Base-by-base conservation (phyloP, 2,888 invertebrate genomes). In the Anodontia alba region DNA sequence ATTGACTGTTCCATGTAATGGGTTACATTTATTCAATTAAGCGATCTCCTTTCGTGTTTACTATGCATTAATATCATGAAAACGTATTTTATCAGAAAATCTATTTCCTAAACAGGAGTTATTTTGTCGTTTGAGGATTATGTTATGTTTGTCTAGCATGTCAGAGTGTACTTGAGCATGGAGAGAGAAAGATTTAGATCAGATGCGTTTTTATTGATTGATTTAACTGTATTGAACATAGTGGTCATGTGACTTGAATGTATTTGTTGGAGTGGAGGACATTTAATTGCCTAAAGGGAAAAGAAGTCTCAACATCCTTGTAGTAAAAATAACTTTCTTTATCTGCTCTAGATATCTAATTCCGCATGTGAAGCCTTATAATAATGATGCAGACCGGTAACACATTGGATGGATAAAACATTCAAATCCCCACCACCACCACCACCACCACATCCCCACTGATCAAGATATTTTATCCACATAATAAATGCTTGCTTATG, bases 61-160 rank as follows among this genome's bases (percentile, higher is more conserved):
- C 62, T 33, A 8, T 62, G 33, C 62, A 62, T 62, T 62, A 62
- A 62, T 62, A 62, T 62, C 33, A 33, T 62, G 62, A 62, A 62
- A 62, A 62, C 62, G 62, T 62, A 62, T 62, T 62, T 62, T 62
- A 62, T 62, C 62, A 33, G 62, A 62, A 62, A 62, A 62, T 62
- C 62, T 62, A 62, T 62, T 62, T 62, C 62, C 62, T 62, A 33
- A 62, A 62, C 62, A 33, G 62, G 62, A 62, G 33, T 62, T 62
- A 62, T 62, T 62, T 62, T 62, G 62, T 62, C 62, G 62, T 62
- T 62, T 62, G 62, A 62, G 62, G 62, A 62, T 62, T 62, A 62
- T 62, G 62, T 62, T 62, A 62, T 62, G 62, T 31, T 62, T 33
- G 62, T 62, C 33, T 62, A 62, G 62, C 62, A 62, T 62, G 62